Percentiles rank a stretch among this genome's conserved stretches.
Evolutionary conservation across 23 tunicate species (phyloP).

Genomic region (Clavelina lepadiformis): DNA sequence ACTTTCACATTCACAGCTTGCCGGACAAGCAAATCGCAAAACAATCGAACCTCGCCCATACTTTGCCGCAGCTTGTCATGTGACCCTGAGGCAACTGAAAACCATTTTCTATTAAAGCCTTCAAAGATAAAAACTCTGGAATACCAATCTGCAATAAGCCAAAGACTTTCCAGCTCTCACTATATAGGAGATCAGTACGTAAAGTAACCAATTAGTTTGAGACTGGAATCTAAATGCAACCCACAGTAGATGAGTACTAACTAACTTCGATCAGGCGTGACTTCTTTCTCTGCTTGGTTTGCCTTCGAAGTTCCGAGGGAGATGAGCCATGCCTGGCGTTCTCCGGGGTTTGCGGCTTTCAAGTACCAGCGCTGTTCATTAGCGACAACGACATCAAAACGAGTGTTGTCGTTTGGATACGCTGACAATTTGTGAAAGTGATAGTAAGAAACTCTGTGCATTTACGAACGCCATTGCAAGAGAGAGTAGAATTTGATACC

Average conservation of each 20-base stretch:
- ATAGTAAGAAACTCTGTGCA: no score
- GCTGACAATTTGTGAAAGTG: constrained; percentile 33
- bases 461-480: background rate
- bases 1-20: constrained; percentile 69
- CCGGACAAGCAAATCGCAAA: constrained; percentile 65
- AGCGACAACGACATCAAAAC: constrained; percentile 70
- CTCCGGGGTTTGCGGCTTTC: constrained; percentile 66
- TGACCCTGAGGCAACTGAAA: constrained; percentile 33
- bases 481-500: constrained; percentile 13
- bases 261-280: background rate
- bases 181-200: no score
- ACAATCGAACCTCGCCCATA: constrained; percentile 79
- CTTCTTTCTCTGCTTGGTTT: constrained; percentile 16
- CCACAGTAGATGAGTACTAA: no score
- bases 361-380: constrained; percentile 89
- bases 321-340: constrained; percentile 93
- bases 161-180: background rate
- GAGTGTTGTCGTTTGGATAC: constrained; percentile 68
- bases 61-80: constrained; percentile 35
- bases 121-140: no score
- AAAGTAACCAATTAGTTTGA: background rate
- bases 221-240: no score
- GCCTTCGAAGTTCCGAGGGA: constrained; percentile 82
- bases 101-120: background rate
- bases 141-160: no score